Evolutionary conservation across 2,797 vertebrate genomes (phyloP), one percentile per base, ranked within the genome.

Genomic region (Acipenser oxyrinchus): DNA sequence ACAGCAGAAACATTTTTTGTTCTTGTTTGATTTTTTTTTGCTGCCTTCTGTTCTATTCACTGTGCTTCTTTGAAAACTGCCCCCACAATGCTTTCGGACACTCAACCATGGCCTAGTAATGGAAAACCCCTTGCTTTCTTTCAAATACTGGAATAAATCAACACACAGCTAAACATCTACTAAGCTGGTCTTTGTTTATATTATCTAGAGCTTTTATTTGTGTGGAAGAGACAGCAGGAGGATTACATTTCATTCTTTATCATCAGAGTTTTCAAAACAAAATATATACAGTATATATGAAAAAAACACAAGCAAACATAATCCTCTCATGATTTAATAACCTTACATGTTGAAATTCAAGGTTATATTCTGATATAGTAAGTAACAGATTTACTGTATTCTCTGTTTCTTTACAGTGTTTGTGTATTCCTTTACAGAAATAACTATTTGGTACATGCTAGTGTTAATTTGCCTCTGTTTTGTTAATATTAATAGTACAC

Each of bases 361-460:
- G 18, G 60, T 48, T 62, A 10, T 62, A 18, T 55, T 51, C 58
- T 9, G 11, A n/a, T 23, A 9, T 9, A 37, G 37, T 48, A 11
- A 4, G n/a, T 51, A 3, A 48, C 15, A 48, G 11, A 48, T 49
- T 51, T 37, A 37, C 37, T 37, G 37, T 37, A 37, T 37, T 4
- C 37, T 37, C 37, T 37, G 37, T 37, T 37, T 37, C 18, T 37
- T 49, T 49, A 58, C 12, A 51, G 66, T 59, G 13, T 52, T 55
- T 15, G 8, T 53, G 49, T 18, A 65, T 6, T 10, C 13, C 7
- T 9, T 18, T 57, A 51, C 55, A 70, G 70, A 68, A 48, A 12
- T 15, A 69, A 71, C 49, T 49, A 76, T 76, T 77, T 63, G 68
- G 74, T 37, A 37, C 37, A 37, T 37, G 37, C 37, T 37, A 37